Evolutionary conservation across 2,797 vertebrate genomes (phyloP).

Genomic region (Odontamblyopus rebecca): DNA sequence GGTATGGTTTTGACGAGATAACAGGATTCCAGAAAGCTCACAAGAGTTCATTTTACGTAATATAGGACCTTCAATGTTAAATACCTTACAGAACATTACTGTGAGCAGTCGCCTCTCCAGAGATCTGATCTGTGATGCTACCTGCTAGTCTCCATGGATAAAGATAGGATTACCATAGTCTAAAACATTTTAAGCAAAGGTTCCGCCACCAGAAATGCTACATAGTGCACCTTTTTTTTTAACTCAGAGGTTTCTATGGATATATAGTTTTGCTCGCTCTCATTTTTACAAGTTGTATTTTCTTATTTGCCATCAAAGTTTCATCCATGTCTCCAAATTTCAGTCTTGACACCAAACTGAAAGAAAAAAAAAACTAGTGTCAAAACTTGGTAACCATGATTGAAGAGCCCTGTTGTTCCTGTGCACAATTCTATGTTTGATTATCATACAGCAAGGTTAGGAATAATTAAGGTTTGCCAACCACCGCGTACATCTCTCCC

Average conservation of each 20-base stretch:
- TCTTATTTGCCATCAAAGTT: neutral
- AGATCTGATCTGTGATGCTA: neutral
- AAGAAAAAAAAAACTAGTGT: neutral
- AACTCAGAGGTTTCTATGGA: too few relatives aligned
- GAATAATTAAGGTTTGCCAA: conserved; percentile 29
- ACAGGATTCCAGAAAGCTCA: too few relatives aligned
- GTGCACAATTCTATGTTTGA: conserved; percentile 34
- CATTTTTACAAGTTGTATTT: neutral
- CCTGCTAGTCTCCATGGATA: neutral
- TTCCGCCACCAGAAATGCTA: too few relatives aligned
- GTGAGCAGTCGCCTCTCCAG: neutral
- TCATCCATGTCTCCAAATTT: neutral
- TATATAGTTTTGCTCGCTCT: neutral
- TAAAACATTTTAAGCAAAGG: neutral
- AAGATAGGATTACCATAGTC: neutral
- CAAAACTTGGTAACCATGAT: conserved; percentile 17
- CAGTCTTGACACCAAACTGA: neutral
- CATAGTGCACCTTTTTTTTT: too few relatives aligned
- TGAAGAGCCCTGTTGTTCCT: neutral
- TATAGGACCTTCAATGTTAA: too few relatives aligned
- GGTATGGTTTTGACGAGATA: too few relatives aligned
- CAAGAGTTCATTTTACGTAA: neutral
- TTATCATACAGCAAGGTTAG: conserved; percentile 39
- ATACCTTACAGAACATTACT: neutral
- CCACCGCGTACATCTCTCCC: conserved; percentile 33